Percentiles rank a stretch among this genome's conserved stretches.
phyloP scores from a whole-genome alignment of 1,140 invertebrate species.

The Ylistrum balloti region DNA sequence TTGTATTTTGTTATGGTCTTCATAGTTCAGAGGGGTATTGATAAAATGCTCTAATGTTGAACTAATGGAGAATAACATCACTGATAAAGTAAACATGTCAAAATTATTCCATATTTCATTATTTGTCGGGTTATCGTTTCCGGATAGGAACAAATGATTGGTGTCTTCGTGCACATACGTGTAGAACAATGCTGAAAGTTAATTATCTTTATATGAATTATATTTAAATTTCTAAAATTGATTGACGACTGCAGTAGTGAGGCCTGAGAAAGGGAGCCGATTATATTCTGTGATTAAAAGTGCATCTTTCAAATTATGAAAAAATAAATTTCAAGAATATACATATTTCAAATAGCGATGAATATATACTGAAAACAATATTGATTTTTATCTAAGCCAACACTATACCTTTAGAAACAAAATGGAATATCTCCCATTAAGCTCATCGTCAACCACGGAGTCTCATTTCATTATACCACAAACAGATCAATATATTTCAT shows the following conservation, averaged over 20 bases:
- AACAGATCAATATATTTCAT: too few species aligned
- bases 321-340: too few species aligned
- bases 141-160: neutral
- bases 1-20: neutral
- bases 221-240: neutral
- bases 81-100: neutral
- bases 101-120: neutral
- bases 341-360: too few species aligned
- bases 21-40: constrained; percentile 17
- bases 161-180: neutral
- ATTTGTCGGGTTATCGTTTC: neutral
- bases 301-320: too few species aligned
- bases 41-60: constrained; percentile 23
- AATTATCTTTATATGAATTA: neutral
- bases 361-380: too few species aligned
- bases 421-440: too few species aligned
- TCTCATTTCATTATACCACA: too few species aligned
- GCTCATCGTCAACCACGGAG: too few species aligned
- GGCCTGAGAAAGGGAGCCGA: neutral
- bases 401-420: too few species aligned
- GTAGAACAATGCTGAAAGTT: constrained; percentile 22
- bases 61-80: neutral
- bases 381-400: too few species aligned
- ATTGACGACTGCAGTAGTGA: neutral
- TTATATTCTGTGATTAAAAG: too few species aligned